phyloP scores from a whole-genome alignment of 2,797 vertebrate species.

The Falco novaeseelandiae region DNA sequence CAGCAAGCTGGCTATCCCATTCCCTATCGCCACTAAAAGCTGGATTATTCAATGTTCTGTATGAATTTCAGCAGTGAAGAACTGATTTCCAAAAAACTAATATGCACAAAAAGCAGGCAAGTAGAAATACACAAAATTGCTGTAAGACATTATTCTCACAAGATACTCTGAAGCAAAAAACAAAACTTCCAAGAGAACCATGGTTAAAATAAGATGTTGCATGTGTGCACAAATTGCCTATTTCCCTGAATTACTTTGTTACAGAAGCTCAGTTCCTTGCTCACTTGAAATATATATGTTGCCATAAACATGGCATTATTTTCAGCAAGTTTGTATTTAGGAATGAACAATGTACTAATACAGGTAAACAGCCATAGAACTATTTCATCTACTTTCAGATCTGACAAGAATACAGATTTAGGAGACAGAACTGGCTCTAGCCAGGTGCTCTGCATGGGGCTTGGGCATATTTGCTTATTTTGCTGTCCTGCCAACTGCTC shows the following conservation, averaged over 20 bases:
- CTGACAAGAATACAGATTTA: neutral
- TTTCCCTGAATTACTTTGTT: neutral
- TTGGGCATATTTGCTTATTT: neutral
- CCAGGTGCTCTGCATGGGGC: neutral
- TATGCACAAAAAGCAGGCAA: neutral
- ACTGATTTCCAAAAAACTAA: fast-evolving
- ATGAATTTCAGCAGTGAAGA: neutral
- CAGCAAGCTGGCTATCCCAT: neutral
- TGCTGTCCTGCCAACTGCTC: neutral
- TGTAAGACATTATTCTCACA: neutral
- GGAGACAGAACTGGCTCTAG: neutral
- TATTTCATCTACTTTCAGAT: neutral
- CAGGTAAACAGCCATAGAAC: neutral
- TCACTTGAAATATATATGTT: neutral
- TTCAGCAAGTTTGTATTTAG: neutral
- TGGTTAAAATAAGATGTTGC: neutral
- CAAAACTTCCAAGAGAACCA: neutral
- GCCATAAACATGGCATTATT: neutral
- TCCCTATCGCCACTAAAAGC: neutral
- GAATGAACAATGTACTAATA: neutral
- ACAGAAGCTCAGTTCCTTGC: neutral
- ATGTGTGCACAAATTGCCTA: neutral
- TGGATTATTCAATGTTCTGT: neutral
- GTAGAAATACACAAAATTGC: neutral
- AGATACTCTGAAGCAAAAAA: neutral